A percentile compares a stretch with the other conserved stretches of the same genome.
phyloP scores from a whole-genome alignment of 2,888 invertebrate species.

The Myathropa florea region DNA sequence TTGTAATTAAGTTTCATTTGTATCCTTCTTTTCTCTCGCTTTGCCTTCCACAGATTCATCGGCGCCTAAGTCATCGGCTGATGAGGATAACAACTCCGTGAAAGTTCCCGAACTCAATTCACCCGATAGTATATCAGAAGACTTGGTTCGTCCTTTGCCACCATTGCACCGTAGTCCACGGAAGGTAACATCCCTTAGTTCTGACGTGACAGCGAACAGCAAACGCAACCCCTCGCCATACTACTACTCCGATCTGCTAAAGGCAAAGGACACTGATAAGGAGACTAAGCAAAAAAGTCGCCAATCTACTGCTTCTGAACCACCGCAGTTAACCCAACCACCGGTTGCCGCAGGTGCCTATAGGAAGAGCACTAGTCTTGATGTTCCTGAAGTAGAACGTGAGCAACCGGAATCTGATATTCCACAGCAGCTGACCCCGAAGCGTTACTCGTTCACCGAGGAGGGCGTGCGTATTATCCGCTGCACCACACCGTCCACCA shows the following conservation, averaged over 20 bases:
- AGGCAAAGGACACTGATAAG: slow-evolving; percentile 78
- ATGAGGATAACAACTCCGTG: slow-evolving; percentile 81
- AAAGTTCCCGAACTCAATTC: slow-evolving; percentile 85
- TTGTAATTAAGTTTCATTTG: slow-evolving; percentile 48
- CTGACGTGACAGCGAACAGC: slow-evolving; percentile 74
- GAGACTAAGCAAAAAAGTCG: slow-evolving; percentile 78
- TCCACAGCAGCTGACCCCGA: slow-evolving; percentile 79
- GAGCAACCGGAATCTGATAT: slow-evolving; percentile 61
- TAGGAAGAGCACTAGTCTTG: slow-evolving; percentile 88
- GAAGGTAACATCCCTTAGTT: slow-evolving; percentile 74
- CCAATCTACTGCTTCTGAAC: slow-evolving; percentile 81
- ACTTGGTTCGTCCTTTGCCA: slow-evolving; percentile 81
- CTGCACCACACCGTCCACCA: slow-evolving; percentile 80
- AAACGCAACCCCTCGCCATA: slow-evolving; percentile 90
- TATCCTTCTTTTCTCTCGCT: background rate
- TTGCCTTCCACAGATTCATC: slow-evolving; percentile 79
- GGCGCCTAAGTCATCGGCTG: slow-evolving; percentile 82
- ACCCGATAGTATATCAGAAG: slow-evolving; percentile 85
- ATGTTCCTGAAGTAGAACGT: slow-evolving; percentile 83
- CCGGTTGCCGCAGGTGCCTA: slow-evolving; percentile 81
- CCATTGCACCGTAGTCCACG: slow-evolving; percentile 79
- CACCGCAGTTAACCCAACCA: slow-evolving; percentile 79
- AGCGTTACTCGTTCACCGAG: slow-evolving; percentile 87
- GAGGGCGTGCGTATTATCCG: slow-evolving; percentile 84
- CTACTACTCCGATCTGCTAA: slow-evolving; percentile 90